Percentiles rank a stretch among this genome's conserved stretches.
These are phyloP conservation scores for Wiebesia pumilae DNA, from an alignment of 1,140 invertebrate species.

Conservation along the genomic window DNA sequence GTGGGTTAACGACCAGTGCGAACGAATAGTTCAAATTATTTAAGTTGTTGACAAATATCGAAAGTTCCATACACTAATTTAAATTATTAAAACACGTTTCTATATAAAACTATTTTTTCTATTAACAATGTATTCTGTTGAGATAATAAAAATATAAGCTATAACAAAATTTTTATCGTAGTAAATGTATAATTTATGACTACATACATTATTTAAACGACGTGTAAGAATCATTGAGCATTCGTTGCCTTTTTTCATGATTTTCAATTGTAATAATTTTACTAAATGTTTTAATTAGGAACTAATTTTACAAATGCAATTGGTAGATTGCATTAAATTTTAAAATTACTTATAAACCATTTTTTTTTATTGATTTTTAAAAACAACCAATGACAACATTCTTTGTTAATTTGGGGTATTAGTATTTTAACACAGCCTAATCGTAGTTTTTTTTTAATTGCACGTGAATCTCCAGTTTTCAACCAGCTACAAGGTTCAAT, in stretches of 20 bases:
- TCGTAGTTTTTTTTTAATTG: slow-evolving; percentile 7
- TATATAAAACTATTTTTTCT: slow-evolving; percentile 4
- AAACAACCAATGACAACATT: not conserved
- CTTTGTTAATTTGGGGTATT: not conserved
- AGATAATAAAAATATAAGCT: slow-evolving; percentile 23
- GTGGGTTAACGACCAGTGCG: not conserved
- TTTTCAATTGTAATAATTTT: not conserved
- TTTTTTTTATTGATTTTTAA: not conserved
- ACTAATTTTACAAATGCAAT: slow-evolving; percentile 20
- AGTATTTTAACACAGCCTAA: slow-evolving; percentile 18
- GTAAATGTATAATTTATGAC: slow-evolving; percentile 21
- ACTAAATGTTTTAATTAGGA: slow-evolving; percentile 19
- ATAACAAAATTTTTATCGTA: slow-evolving; percentile 15
- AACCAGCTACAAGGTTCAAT: slow-evolving; percentile 23
- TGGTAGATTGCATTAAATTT: slow-evolving; percentile 3
- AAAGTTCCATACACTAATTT: slow-evolving; percentile 10
- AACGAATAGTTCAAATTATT: not conserved
- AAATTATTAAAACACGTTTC: not conserved
- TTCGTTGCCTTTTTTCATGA: slow-evolving; percentile 18
- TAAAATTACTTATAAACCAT: not conserved
- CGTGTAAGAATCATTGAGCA: not conserved
- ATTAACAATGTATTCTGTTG: slow-evolving; percentile 22
- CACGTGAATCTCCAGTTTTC: slow-evolving; percentile 23
- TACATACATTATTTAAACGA: slow-evolving; percentile 25
- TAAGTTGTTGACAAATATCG: not conserved